Evolutionary conservation across 2,888 invertebrate species (phyloP).

Genomic region (Noctua fimbriata): DNA sequence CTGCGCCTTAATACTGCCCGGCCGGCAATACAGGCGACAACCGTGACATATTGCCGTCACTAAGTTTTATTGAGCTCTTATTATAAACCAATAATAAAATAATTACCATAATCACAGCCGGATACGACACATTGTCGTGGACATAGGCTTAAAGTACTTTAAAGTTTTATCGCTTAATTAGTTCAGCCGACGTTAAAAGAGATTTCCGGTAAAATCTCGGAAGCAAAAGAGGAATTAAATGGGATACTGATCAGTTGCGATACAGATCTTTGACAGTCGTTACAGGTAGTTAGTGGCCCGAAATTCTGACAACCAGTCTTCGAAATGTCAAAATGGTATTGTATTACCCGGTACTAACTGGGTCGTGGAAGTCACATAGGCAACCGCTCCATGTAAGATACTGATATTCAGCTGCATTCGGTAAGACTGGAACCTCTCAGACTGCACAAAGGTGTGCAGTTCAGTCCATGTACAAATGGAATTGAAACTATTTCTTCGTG

Average conservation of each 20-base stretch:
- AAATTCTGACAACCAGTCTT: neutral
- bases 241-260: no score
- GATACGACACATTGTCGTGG: conserved; percentile 73
- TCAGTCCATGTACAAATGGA: neutral
- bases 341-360: neutral
- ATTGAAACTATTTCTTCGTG: neutral
- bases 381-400: neutral
- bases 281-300: neutral
- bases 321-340: neutral
- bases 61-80: conserved; percentile 82
- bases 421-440: neutral
- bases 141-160: conserved; percentile 61
- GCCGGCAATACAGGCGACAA: conserved; percentile 74
- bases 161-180: conserved; percentile 16
- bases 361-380: neutral
- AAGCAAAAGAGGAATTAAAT: neutral
- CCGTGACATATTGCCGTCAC: conserved; percentile 83
- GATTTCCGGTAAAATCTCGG: neutral
- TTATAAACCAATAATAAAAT: conserved; percentile 82
- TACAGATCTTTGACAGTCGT: neutral
- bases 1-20: conserved; percentile 72
- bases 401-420: neutral
- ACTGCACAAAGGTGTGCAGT: neutral
- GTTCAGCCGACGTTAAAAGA: neutral
- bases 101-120: conserved; percentile 81